Conservation (phyloP, 2,113 vertebrate species). For the Spermophilus dauricus region DNA sequence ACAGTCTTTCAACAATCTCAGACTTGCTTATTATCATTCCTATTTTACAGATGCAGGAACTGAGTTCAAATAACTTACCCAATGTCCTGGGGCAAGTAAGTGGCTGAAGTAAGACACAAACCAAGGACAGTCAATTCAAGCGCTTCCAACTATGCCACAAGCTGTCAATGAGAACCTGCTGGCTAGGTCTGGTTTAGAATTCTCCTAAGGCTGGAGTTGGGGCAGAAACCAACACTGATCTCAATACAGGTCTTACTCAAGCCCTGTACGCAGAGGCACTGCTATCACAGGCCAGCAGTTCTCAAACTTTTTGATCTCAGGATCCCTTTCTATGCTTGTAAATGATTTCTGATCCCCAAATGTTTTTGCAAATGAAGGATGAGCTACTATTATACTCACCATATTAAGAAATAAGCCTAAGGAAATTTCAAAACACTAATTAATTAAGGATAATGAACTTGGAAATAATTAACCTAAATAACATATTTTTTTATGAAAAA, state of each 20-base stretch:
- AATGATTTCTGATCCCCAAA: neutral
- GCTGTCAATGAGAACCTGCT: neutral
- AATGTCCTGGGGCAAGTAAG: neutral
- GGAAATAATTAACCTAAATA: neutral
- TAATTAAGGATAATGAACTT: neutral
- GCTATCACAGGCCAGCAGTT: neutral
- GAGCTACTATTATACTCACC: neutral
- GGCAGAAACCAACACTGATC: accelerated
- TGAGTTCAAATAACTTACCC: neutral
- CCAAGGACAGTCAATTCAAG: neutral
- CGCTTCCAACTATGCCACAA: neutral
- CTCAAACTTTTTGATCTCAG: neutral
- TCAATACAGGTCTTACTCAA: neutral
- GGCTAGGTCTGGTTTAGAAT: neutral
- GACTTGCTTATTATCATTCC: neutral
- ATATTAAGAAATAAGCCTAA: neutral
- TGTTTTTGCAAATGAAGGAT: neutral
- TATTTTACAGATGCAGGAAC: neutral
- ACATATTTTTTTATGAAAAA: neutral
- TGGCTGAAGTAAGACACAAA: neutral
- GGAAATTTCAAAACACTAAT: neutral
- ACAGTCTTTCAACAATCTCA: neutral
- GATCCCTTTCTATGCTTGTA: neutral
- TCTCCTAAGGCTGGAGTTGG: neutral
- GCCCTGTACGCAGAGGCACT: neutral